A percentile compares a stretch with the other conserved stretches of the same genome.
phyloP scores from a whole-genome alignment of 2,113 vertebrate species.

The Excalfactoria chinensis region DNA sequence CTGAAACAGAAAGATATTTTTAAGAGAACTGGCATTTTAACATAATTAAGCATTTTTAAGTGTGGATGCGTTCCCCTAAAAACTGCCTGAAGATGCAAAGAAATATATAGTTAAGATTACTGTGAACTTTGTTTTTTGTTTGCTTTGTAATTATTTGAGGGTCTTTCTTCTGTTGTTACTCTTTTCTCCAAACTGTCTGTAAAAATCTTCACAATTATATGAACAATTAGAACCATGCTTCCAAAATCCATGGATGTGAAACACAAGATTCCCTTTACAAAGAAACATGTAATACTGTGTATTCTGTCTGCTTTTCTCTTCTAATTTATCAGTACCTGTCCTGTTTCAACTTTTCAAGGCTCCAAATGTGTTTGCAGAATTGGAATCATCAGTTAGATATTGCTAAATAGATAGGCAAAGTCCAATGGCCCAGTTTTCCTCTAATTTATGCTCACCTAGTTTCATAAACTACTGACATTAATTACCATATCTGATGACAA shows the following conservation, averaged over 20 bases:
- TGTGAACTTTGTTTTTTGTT: background rate
- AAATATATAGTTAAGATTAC: background rate
- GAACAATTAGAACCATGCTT: background rate
- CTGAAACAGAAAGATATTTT: background rate
- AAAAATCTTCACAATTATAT: background rate
- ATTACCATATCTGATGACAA: background rate
- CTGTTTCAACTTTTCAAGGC: background rate
- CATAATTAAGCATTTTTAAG: background rate
- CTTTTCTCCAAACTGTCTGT: background rate
- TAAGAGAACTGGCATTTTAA: background rate
- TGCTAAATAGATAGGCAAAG: background rate
- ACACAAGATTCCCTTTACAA: background rate
- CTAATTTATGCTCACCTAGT: rapidly evolving
- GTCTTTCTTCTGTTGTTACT: background rate
- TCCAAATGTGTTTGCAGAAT: background rate
- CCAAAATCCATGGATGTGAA: background rate
- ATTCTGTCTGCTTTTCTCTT: background rate
- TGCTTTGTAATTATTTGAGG: background rate
- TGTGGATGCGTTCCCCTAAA: background rate
- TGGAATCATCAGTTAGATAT: background rate
- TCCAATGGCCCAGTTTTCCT: background rate
- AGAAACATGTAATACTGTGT: background rate
- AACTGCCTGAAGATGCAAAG: background rate
- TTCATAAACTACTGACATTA: background rate
- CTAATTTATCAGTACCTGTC: background rate